These are phyloP conservation scores for Euborellia annulipes DNA, from an alignment of 1,140 invertebrate species.

Conservation along the genomic window DNA sequence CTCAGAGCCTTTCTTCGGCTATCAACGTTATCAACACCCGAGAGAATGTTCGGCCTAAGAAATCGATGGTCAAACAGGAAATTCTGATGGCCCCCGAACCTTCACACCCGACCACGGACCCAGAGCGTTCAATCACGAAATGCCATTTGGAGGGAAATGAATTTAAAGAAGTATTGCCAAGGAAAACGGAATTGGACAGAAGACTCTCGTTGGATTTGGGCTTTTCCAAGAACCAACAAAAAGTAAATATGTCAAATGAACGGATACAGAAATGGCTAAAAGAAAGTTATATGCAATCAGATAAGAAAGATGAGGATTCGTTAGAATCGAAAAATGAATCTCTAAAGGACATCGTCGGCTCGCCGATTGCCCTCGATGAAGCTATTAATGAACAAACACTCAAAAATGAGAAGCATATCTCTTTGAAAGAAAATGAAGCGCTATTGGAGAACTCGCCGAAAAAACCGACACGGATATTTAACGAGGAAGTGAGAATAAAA, in stretches of 20 bases:
- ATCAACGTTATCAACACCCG: no score
- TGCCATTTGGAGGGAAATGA: no score
- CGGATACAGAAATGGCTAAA: conserved; percentile 56
- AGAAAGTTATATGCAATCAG: conserved; percentile 32
- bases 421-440: conserved; percentile 12
- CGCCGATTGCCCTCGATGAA: background rate
- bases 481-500: conserved; percentile 16
- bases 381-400: background rate
- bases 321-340: background rate
- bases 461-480: background rate
- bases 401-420: conserved; percentile 3
- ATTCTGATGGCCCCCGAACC: no score
- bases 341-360: background rate
- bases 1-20: no score
- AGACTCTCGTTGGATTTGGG: no score
- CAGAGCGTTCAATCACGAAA: no score
- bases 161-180: no score
- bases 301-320: background rate
- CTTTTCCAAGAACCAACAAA: conserved; percentile 27
- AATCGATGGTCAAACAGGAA: no score
- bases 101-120: no score
- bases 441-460: no score
- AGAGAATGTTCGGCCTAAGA: no score
- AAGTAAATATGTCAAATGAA: conserved; percentile 53
- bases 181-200: no score